These are phyloP conservation scores for Chaitophorus viminalis DNA, from an alignment of 2,888 invertebrate genomes.

Conservation along the genomic window DNA sequence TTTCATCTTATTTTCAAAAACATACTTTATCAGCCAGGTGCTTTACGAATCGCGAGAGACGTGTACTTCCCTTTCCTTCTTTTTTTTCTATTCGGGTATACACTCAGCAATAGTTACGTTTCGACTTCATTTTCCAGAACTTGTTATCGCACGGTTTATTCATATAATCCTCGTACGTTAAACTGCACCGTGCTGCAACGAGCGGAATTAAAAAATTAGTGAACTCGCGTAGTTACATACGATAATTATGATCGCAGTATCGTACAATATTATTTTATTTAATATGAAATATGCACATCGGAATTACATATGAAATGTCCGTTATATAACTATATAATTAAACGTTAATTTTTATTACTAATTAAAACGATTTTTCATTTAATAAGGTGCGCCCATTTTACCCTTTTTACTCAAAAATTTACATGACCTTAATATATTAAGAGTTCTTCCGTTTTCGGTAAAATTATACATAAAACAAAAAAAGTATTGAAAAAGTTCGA, in stretches of 20 bases:
- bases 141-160: too few relatives aligned
- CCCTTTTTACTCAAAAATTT: not conserved
- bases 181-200: not conserved
- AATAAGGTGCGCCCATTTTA: not conserved
- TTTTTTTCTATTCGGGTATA: not conserved
- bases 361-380: slow-evolving; percentile 13
- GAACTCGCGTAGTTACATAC: not conserved
- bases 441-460: not conserved
- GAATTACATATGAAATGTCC: not conserved
- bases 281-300: not conserved
- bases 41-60: not conserved
- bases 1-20: not conserved
- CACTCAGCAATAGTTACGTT: not conserved
- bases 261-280: slow-evolving; percentile 5
- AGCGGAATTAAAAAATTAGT: not conserved
- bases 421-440: slow-evolving; percentile 37
- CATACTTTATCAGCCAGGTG: not conserved
- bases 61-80: not conserved
- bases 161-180: too few relatives aligned
- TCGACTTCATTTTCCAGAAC: too few relatives aligned
- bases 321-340: not conserved
- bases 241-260: not conserved
- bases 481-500: too few relatives aligned
- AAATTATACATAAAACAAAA: not conserved
- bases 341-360: slow-evolving; percentile 18